Conservation (phyloP, 2,797 vertebrate species). For the Darevskia mixta region DNA sequence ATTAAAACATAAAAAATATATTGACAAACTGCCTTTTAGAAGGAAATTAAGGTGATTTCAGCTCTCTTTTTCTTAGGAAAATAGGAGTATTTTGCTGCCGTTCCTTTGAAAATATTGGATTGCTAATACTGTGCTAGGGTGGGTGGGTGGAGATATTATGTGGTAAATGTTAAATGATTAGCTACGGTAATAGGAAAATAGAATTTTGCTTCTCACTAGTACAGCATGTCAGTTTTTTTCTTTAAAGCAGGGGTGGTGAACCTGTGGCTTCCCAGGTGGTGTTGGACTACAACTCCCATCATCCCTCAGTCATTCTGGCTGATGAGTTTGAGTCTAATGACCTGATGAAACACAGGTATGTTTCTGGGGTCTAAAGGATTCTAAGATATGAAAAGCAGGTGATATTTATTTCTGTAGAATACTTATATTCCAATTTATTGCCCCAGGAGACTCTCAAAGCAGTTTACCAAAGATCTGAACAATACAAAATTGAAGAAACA, state of each 20-base stretch:
- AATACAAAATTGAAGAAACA: neutral
- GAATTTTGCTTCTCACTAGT: neutral
- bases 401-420: neutral
- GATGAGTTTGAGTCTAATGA: too few relatives aligned
- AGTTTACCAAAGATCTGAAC: neutral
- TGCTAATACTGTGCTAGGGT: neutral
- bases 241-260: too few relatives aligned
- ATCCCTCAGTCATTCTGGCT: too few relatives aligned
- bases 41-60: constrained; percentile 7
- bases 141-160: neutral
- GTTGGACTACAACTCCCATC: too few relatives aligned
- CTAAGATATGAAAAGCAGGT: too few relatives aligned
- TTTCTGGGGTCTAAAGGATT: too few relatives aligned
- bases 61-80: neutral
- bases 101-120: neutral
- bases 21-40: neutral
- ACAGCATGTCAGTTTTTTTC: neutral
- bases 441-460: neutral
- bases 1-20: neutral
- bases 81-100: neutral
- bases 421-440: neutral
- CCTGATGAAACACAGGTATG: too few relatives aligned
- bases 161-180: neutral
- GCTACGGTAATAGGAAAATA: neutral
- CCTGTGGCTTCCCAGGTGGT: too few relatives aligned